These are phyloP conservation scores for Otis tarda DNA, from an alignment of 2,113 vertebrate genomes.

Conservation along the genomic window DNA sequence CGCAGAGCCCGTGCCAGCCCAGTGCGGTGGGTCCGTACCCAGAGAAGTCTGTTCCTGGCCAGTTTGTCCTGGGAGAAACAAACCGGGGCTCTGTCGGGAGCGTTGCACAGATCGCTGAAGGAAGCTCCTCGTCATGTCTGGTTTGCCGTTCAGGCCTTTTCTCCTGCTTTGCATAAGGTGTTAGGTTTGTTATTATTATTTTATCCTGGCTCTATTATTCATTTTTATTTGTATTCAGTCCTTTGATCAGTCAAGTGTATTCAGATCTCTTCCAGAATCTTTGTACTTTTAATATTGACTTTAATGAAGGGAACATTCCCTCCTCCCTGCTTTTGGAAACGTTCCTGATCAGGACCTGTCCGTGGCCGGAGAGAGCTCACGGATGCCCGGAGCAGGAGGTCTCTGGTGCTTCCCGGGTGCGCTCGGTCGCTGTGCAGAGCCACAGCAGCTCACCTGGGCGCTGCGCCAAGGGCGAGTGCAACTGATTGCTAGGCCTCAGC, in stretches of 20 bases:
- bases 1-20: background rate
- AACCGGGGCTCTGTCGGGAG: background rate
- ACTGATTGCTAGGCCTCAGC: background rate
- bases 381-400: fast-evolving
- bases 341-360: background rate
- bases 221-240: background rate
- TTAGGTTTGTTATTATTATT: background rate
- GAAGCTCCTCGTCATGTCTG: background rate
- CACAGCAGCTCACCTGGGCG: background rate
- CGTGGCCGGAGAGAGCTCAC: background rate
- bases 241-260: background rate
- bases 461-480: background rate
- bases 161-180: background rate
- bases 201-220: background rate
- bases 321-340: background rate
- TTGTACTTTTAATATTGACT: background rate
- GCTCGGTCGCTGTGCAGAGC: background rate
- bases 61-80: background rate
- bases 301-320: background rate
- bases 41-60: background rate
- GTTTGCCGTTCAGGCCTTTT: background rate
- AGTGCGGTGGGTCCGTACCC: fast-evolving
- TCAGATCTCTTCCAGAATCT: background rate
- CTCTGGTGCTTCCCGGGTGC: background rate
- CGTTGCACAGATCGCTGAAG: background rate